A percentile compares a stretch with the other conserved stretches of the same genome.
Conservation (phyloP, 2,113 vertebrate genomes). For the Acinonyx jubatus region DNA sequence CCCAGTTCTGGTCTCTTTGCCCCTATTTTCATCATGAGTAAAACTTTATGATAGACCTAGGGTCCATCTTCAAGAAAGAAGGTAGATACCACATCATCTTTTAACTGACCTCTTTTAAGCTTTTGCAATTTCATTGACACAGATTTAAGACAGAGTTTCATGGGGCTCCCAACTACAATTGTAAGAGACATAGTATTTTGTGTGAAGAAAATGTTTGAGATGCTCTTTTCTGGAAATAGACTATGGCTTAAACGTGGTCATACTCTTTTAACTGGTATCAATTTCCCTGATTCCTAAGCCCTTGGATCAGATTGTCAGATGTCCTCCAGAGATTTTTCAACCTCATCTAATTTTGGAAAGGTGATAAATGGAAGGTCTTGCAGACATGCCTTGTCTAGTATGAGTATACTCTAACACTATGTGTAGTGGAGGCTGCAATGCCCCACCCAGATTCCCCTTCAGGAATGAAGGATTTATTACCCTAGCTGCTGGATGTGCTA, state of each 20-base stretch:
- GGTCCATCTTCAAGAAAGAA: neutral
- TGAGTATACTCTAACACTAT: neutral
- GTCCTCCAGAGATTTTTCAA: neutral
- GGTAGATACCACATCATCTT: neutral
- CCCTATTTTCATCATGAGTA: neutral
- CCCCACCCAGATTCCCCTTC: neutral
- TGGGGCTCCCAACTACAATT: neutral
- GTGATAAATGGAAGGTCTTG: neutral
- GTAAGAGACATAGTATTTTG: neutral
- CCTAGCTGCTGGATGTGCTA: neutral
- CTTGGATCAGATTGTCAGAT: neutral
- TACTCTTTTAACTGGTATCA: neutral
- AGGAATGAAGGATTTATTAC: neutral
- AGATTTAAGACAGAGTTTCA: neutral
- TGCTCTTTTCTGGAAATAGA: slow-evolving; percentile 29
- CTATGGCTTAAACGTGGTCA: neutral
- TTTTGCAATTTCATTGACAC: neutral
- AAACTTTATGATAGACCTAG: neutral
- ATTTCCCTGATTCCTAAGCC: neutral
- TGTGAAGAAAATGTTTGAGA: neutral
- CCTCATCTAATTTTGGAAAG: slow-evolving; percentile 50
- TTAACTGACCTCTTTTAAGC: neutral
- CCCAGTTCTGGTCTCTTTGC: neutral
- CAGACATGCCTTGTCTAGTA: neutral
- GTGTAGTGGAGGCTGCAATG: neutral